A percentile compares a stretch with the other conserved stretches of the same genome.
phyloP scores from a whole-genome alignment of 1,140 invertebrate genomes.

The Galendromus occidentalis region DNA sequence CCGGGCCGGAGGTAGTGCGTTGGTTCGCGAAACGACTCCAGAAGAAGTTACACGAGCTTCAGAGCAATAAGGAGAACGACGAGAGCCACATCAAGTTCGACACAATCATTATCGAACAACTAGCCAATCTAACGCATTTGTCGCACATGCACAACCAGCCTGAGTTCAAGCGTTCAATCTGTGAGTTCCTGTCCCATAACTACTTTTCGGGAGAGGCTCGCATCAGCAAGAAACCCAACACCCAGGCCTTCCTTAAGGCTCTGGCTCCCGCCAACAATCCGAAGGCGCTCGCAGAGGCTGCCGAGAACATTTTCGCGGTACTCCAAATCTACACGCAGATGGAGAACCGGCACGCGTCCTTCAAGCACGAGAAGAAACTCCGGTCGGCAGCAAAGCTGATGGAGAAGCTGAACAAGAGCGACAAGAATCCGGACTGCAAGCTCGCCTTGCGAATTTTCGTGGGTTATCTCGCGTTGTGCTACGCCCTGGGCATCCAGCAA shows the following conservation, averaged over 20 bases:
- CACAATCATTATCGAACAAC: not conserved
- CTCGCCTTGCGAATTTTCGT: not conserved
- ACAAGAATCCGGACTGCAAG: not conserved
- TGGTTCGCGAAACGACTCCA: not conserved
- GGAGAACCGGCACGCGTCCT: not conserved
- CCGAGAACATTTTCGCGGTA: slow-evolving; percentile 1
- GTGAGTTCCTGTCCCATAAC: not conserved
- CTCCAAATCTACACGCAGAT: slow-evolving; percentile 1
- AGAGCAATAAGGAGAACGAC: not conserved
- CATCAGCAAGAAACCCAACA: slow-evolving; percentile 5
- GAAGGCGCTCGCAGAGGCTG: not conserved
- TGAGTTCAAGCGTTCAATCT: not conserved
- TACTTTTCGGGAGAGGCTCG: slow-evolving; percentile 8
- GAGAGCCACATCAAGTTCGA: slow-evolving; percentile 2
- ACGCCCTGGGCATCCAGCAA: not conserved
- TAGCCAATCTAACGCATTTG: not conserved
- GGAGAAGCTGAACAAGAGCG: not conserved
- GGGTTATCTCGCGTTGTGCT: not conserved
- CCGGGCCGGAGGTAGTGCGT: not conserved
- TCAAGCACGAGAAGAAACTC: not conserved
- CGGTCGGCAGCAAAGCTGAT: not conserved
- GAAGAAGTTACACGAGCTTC: not conserved
- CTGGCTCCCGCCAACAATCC: not conserved
- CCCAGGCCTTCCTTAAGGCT: not conserved
- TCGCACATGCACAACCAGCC: not conserved